Evolutionary conservation across 2,113 vertebrate genomes (phyloP).

Genomic region (Lophotis ruficrista): DNA sequence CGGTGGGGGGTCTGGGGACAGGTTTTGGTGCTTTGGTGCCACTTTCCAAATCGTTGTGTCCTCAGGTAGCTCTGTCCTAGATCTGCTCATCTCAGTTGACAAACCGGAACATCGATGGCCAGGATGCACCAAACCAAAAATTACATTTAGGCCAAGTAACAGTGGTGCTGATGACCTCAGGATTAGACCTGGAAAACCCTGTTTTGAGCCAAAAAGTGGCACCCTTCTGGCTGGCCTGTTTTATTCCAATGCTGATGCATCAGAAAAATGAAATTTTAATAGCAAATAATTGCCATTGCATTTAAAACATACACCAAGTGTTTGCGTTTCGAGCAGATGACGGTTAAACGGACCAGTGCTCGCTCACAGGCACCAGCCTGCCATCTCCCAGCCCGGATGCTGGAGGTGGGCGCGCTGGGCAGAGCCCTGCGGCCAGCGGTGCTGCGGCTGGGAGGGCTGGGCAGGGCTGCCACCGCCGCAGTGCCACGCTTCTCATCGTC

Average conservation of each 20-base stretch:
- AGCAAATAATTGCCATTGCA: not conserved
- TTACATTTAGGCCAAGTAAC: not conserved
- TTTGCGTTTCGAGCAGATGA: fast-evolving
- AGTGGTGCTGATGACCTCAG: not conserved
- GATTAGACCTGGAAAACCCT: not conserved
- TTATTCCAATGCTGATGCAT: not conserved
- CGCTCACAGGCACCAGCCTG: not conserved
- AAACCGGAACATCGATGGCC: not conserved
- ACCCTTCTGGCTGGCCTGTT: not conserved
- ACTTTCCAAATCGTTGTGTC: not conserved
- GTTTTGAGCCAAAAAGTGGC: not conserved
- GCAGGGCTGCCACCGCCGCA: not conserved
- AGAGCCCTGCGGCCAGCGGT: not conserved
- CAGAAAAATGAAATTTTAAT: not conserved
- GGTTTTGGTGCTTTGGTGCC: not conserved
- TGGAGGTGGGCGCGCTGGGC: not conserved
- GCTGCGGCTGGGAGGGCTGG: not conserved
- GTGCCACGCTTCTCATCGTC: fast-evolving
- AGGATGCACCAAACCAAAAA: not conserved
- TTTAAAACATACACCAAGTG: not conserved
- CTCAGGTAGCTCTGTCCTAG: not conserved
- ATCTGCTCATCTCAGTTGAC: not conserved
- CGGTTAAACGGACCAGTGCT: fast-evolving
- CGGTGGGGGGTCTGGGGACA: not conserved
- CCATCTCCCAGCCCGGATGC: not conserved